These are phyloP conservation scores for Poeciliopsis infans DNA, from an alignment of 2,797 vertebrate genomes.

Conservation along the genomic window DNA sequence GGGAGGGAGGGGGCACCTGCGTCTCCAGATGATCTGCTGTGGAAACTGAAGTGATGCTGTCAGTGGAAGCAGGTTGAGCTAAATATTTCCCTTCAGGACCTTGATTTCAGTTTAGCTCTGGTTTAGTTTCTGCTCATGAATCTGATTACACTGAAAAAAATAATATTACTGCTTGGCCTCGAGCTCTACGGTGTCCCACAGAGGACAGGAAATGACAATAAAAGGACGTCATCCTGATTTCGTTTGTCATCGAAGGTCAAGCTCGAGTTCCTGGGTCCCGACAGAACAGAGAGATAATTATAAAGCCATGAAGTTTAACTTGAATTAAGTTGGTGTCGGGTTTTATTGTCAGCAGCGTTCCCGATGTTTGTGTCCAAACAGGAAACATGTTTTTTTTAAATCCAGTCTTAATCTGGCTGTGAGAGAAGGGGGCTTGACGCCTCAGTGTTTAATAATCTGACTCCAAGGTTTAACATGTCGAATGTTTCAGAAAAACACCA, in stretches of 20 bases:
- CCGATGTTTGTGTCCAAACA: not conserved
- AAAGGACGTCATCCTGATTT: not conserved
- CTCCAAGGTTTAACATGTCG: not conserved
- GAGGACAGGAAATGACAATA: not conserved
- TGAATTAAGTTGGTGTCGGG: not conserved
- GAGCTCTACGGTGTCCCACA: not conserved
- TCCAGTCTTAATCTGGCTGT: not conserved
- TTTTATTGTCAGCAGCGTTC: not conserved
- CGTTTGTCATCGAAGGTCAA: not conserved
- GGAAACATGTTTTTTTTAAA: not conserved
- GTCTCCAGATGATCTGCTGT: not conserved
- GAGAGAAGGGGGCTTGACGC: not conserved
- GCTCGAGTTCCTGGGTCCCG: not conserved
- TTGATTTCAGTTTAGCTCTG: not conserved
- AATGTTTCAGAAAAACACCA: not conserved
- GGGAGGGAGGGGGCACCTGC: no score
- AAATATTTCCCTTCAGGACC: not conserved
- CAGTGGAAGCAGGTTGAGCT: not conserved
- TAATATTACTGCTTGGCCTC: not conserved
- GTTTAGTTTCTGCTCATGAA: not conserved
- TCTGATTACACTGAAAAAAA: not conserved
- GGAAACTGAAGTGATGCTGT: not conserved
- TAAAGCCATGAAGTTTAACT: not conserved
- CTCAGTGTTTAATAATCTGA: not conserved
- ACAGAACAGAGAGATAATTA: not conserved